phyloP scores from a whole-genome alignment of 2,113 vertebrate species.

The Zosterops hypoxanthus region DNA sequence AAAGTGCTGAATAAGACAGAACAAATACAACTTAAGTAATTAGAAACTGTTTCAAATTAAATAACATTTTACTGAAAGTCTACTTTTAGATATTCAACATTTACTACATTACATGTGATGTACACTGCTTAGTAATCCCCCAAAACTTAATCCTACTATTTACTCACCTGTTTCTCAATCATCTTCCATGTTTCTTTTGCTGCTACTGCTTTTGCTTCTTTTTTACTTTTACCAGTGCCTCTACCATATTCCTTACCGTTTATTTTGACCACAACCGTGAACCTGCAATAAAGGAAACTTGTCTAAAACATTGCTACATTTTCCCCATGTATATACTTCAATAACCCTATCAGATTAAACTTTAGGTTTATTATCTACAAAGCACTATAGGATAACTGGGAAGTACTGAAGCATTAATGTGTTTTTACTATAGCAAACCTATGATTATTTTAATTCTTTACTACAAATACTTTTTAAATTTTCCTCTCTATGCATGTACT shows the following conservation, averaged over 20 bases:
- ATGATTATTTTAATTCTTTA: neutral
- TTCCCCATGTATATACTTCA: neutral
- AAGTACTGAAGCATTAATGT: neutral
- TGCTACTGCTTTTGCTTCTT: slow-evolving; percentile 66
- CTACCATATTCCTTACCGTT: neutral
- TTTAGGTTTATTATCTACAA: neutral
- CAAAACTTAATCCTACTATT: neutral
- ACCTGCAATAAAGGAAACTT: slow-evolving; percentile 63
- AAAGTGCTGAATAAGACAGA: neutral
- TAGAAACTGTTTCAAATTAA: neutral
- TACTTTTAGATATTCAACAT: neutral
- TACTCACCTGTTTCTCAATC: slow-evolving; percentile 34
- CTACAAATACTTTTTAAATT: neutral
- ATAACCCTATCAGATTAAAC: neutral
- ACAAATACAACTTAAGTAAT: neutral
- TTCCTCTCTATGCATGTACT: neutral
- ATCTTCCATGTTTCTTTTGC: slow-evolving; percentile 32
- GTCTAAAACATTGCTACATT: neutral
- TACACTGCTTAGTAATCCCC: neutral
- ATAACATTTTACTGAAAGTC: neutral
- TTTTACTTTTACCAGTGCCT: slow-evolving; percentile 67
- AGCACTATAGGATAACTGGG: neutral
- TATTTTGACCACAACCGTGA: slow-evolving; percentile 57
- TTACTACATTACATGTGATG: neutral
- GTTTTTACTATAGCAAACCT: neutral